These are phyloP conservation scores for Phodopus roborovskii DNA, from an alignment of 2,113 vertebrate species.

Conservation along the genomic window DNA sequence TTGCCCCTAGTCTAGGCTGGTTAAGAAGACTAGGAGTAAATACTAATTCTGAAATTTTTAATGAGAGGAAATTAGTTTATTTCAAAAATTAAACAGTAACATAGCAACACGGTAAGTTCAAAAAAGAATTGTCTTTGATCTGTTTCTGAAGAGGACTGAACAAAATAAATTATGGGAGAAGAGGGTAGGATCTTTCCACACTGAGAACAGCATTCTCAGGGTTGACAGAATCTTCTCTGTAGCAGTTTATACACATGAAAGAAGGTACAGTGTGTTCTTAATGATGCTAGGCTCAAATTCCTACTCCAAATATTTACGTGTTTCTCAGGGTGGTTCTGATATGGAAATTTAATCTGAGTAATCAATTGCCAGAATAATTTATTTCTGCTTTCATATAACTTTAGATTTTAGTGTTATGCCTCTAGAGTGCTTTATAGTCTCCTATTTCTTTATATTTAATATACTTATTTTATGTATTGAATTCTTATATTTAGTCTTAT, in stretches of 20 bases:
- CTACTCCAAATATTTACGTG: neutral
- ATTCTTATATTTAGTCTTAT: neutral
- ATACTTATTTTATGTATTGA: neutral
- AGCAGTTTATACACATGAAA: neutral
- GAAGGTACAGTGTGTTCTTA: neutral
- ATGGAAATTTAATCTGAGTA: slow-evolving; percentile 38
- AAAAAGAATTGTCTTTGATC: neutral
- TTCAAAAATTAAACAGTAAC: neutral
- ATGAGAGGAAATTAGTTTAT: neutral
- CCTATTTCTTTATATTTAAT: slow-evolving; percentile 42
- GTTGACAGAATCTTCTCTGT: neutral
- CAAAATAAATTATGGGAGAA: neutral
- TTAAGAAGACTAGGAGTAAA: neutral
- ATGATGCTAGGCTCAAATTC: neutral
- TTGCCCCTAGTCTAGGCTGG: neutral
- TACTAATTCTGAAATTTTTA: neutral
- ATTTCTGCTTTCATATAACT: neutral
- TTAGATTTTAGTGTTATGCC: neutral
- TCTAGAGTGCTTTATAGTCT: neutral
- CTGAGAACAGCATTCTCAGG: neutral
- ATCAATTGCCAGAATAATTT: neutral
- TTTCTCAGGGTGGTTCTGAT: neutral
- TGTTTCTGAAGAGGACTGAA: neutral
- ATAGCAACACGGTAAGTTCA: neutral
- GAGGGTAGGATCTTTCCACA: neutral